Evolutionary conservation across 1,140 invertebrate species (phyloP).

Genomic region (Brachionus manjavacas): DNA sequence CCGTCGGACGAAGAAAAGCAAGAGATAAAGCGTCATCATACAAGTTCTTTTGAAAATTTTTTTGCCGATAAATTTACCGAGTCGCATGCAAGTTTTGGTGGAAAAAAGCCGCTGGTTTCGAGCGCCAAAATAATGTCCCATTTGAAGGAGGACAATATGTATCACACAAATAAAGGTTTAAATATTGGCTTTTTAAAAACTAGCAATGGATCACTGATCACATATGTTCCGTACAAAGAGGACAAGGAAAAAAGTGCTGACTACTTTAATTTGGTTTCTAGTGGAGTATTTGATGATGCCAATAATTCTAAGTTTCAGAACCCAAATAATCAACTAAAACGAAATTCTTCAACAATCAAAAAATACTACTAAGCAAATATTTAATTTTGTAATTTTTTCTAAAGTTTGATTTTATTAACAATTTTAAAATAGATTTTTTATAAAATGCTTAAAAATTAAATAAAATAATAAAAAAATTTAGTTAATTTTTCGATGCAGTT

Average conservation of each 20-base stretch:
- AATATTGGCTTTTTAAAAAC: constrained; percentile 24
- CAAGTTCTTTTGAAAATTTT: neutral
- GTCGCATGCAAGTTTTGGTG: neutral
- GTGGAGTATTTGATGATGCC: neutral
- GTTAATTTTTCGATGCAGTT: neutral
- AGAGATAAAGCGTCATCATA: neutral
- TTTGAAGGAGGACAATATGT: neutral
- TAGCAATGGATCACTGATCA: neutral
- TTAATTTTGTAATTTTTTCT: neutral
- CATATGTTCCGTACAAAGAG: constrained; percentile 1
- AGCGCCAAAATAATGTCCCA: neutral
- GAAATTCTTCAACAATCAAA: neutral
- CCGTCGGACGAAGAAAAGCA: neutral
- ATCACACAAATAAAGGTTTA: neutral
- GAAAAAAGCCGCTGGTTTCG: neutral
- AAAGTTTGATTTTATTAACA: neutral
- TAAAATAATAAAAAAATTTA: neutral
- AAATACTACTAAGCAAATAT: neutral
- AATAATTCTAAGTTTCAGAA: neutral
- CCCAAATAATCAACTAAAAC: neutral
- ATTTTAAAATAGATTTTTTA: neutral
- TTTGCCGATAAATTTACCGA: neutral
- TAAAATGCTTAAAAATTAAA: neutral
- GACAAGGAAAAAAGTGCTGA: neutral
- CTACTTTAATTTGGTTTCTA: neutral